These are phyloP conservation scores for Esox masquinongy DNA, from an alignment of 2,797 vertebrate genomes.

Conservation along the genomic window DNA sequence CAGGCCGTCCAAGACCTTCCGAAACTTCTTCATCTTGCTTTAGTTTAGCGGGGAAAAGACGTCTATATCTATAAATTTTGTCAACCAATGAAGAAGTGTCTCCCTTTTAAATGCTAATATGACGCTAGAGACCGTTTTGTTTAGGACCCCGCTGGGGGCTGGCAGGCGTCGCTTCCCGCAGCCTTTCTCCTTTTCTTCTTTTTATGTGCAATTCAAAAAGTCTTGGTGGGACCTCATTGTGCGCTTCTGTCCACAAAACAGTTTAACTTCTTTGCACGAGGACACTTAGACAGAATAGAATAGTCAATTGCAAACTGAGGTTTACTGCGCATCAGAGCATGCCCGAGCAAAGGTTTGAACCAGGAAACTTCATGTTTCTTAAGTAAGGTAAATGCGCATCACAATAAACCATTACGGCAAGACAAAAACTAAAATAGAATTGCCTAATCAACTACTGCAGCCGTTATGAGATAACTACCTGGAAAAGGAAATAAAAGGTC, in stretches of 20 bases:
- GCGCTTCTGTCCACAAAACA: constrained; percentile 39
- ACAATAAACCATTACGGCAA: constrained; percentile 28
- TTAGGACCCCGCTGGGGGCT: constrained; percentile 17
- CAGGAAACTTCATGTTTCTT: constrained; percentile 70
- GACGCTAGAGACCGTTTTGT: constrained; percentile 25
- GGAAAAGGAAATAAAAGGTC: constrained; percentile 6
- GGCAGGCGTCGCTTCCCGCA: constrained; percentile 40
- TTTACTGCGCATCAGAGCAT: constrained; percentile 51
- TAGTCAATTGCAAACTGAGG: constrained; percentile 29
- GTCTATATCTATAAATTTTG: constrained; percentile 15
- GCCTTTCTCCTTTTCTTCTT: constrained; percentile 25
- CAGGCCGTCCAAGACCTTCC: constrained; percentile 96
- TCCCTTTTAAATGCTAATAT: constrained; percentile 31
- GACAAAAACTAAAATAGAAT: constrained; percentile 11
- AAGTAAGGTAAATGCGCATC: constrained; percentile 46
- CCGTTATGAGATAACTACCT: not conserved
- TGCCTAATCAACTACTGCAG: not conserved
- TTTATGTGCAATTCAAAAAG: constrained; percentile 72
- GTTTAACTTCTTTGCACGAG: constrained; percentile 7
- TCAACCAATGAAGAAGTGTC: constrained; percentile 33
- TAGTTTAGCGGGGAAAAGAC: constrained; percentile 6
- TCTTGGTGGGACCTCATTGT: constrained; percentile 67
- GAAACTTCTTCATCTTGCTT: constrained; percentile 94
- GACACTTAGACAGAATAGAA: constrained; percentile 29
- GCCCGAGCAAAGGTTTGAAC: constrained; percentile 39